Evolutionary conservation across 2,888 invertebrate genomes (phyloP).

Genomic region (Doris montereyensis): DNA sequence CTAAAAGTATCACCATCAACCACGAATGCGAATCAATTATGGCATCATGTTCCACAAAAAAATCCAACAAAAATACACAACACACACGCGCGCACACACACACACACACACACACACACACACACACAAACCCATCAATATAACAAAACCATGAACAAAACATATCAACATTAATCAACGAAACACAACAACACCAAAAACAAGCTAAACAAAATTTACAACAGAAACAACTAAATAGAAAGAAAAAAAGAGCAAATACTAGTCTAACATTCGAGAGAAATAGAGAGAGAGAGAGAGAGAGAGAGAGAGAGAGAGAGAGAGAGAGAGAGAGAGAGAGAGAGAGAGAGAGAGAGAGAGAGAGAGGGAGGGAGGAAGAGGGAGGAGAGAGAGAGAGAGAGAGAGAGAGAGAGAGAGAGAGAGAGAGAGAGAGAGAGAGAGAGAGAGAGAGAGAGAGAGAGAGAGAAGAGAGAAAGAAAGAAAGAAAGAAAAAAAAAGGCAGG

Average conservation of each 20-base stretch:
- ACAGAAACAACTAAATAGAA: neutral
- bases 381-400: neutral
- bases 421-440: constrained; percentile 20
- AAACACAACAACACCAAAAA: too few species aligned
- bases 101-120: too few species aligned
- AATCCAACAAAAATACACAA: too few species aligned
- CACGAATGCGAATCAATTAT: too few species aligned
- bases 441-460: neutral
- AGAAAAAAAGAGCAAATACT: constrained; percentile 1
- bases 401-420: constrained; percentile 22
- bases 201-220: too few species aligned
- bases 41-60: too few species aligned
- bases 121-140: too few species aligned
- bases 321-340: constrained; percentile 6
- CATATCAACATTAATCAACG: too few species aligned
- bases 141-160: too few species aligned
- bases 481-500: neutral
- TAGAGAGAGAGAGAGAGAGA: neutral
- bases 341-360: constrained; percentile 16
- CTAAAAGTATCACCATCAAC: too few species aligned
- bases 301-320: neutral
- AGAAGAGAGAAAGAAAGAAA: neutral
- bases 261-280: too few species aligned
- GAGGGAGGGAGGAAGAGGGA: neutral
- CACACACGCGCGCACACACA: too few species aligned